Evolutionary conservation across 2,888 invertebrate genomes (phyloP), one percentile per base, ranked within the genome.

Genomic region (Microchrysa polita): DNA sequence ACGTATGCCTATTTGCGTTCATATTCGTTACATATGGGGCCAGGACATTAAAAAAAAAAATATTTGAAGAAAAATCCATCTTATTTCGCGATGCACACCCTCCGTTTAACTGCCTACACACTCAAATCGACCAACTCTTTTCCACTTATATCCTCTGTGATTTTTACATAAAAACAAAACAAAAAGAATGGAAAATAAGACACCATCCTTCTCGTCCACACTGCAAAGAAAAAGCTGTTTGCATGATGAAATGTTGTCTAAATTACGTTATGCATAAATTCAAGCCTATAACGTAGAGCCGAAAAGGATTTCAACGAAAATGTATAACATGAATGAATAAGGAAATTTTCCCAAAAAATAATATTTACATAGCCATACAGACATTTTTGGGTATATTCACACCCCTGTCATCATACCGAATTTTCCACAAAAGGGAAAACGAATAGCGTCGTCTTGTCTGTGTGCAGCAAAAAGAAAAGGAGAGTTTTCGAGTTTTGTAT

Each of bases 221-320:
- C 7, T 34, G 27, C n/a, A 34, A 34, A 34, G 7, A 34, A 20
- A 67, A 67, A 67, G 67, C 67, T 53, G 44, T 67, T 67, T 67
- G 67, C 67, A 67, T 67, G 53, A 67, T 67, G 67, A 67, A 67
- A 67, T 67, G 67, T 67, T 67, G 23, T 53, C 67, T 67, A 67
- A 67, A 67, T 67, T 53, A 67, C 67, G 55, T 67, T 67, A 67
- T 67, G 67, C 67, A 67, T 67, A 67, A 67, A 67, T 67, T 53
- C 34, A 67, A 67, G 67, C 53, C 55, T 44, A 67, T 67, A 67
- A 67, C 67, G 16, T n/a, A n/a, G 53, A 53, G 34, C 16, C 16
- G 53, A 52, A 53, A 53, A 34, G 34, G 67, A 67, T 67, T 67
- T 67, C 40, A 55, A 34, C 1, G 53, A 34, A 34, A 67, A 22